Percentiles rank a stretch among this genome's conserved stretches.
phyloP scores from a whole-genome alignment of 2,888 invertebrate species.

The Torymus auratus region DNA sequence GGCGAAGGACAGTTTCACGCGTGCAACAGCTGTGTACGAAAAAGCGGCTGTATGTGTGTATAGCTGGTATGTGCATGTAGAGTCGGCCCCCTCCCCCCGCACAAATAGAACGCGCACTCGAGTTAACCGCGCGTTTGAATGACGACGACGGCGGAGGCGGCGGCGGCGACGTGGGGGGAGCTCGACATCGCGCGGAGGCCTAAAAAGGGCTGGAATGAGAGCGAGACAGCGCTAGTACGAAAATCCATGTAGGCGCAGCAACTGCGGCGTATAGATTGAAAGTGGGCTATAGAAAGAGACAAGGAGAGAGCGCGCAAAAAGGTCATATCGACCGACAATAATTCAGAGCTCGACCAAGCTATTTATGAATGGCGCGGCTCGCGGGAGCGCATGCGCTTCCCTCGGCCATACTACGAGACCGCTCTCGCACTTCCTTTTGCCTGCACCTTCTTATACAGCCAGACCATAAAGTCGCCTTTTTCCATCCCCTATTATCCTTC shows the following conservation, averaged over 20 bases:
- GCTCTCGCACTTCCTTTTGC: too few species aligned
- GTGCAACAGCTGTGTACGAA: conserved; percentile 38
- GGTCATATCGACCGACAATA: conserved; percentile 43
- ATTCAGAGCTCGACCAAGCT: conserved; percentile 50
- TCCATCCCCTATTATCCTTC: too few species aligned
- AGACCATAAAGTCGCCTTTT: too few species aligned
- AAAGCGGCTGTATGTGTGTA: neutral
- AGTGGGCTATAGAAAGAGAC: too few species aligned
- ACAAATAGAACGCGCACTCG: conserved; percentile 22
- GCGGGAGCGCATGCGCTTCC: conserved; percentile 53
- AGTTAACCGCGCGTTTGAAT: conserved; percentile 9
- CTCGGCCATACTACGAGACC: neutral
- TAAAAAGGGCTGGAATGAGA: too few species aligned
- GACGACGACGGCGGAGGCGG: neutral
- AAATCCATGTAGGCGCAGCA: too few species aligned
- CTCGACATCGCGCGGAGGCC: too few species aligned
- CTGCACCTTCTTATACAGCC: too few species aligned
- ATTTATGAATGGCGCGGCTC: conserved; percentile 72
- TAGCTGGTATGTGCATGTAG: too few species aligned
- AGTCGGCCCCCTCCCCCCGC: neutral
- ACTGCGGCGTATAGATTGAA: too few species aligned
- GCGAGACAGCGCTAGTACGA: too few species aligned
- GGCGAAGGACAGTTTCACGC: conserved; percentile 1
- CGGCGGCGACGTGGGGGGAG: too few species aligned
- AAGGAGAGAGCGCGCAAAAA: conserved; percentile 11